A percentile compares a stretch with the other conserved stretches of the same genome.
Conservation (phyloP, 2,888 invertebrate genomes). For the Catocala sponsa region DNA sequence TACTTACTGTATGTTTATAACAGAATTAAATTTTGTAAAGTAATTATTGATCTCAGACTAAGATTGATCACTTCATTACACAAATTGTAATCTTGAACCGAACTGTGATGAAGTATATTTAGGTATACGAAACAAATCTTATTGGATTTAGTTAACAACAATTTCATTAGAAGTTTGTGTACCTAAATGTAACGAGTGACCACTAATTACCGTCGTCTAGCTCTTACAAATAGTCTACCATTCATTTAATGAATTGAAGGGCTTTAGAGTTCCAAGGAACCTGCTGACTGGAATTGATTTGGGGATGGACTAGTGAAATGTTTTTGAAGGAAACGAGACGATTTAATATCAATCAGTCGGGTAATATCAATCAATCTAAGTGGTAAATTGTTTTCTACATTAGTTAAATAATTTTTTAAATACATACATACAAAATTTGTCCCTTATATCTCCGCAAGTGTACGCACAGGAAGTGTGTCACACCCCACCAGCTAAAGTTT, state of each 20-base stretch:
- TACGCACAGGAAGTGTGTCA: too few relatives aligned
- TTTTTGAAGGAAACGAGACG: neutral
- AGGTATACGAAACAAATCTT: neutral
- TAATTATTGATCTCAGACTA: neutral
- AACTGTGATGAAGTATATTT: neutral
- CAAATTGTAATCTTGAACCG: neutral
- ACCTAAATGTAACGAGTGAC: constrained; percentile 2
- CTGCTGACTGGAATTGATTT: constrained; percentile 6
- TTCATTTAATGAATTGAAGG: constrained; percentile 33
- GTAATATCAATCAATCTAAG: too few relatives aligned
- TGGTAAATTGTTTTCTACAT: neutral
- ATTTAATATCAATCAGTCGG: too few relatives aligned
- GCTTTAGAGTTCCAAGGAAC: constrained; percentile 11
- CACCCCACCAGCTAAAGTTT: too few relatives aligned
- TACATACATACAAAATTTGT: too few relatives aligned
- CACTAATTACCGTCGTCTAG: constrained; percentile 6
- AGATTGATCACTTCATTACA: neutral
- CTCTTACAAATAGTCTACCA: constrained; percentile 15
- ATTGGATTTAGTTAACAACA: neutral
- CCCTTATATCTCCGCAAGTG: too few relatives aligned
- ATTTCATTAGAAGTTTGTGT: constrained; percentile 9
- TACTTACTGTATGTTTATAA: too few relatives aligned
- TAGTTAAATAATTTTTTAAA: too few relatives aligned
- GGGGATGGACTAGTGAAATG: neutral
- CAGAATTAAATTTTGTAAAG: neutral